Evolutionary conservation across 2,888 invertebrate genomes (phyloP), one percentile per base, ranked within the genome.

Genomic region (Priapulus caudatus): DNA sequence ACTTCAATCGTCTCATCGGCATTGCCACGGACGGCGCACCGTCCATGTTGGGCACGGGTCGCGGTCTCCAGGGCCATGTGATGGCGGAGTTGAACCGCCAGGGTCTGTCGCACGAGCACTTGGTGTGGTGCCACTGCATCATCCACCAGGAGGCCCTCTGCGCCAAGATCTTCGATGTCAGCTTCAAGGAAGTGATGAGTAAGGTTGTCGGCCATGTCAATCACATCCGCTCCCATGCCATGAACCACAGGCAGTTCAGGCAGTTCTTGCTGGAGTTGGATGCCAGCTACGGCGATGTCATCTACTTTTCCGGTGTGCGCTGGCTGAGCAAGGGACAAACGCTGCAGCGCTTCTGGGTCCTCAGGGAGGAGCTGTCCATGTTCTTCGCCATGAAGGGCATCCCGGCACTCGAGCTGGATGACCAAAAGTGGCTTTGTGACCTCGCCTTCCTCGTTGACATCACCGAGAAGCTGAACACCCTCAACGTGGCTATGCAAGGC

Each of bases 71-170:
- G 33, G 33, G 33, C 10, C 33, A 33, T 10, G n/a, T 33, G 10
- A 33, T 10, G 33, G 10, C 33, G 33, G 33, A 33, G n/a, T 10
- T 33, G 33, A 33, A 33, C 10, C 10, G n/a, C 10, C 10, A n/a
- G n/a, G n/a, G n/a, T 33, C 33, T 33, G 33, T 10, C 10, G 10
- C n/a, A 10, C 10, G 33, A 33, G n/a, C 10, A 33, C 10, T n/a
- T 33, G 10, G 33, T 33, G n/a, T 10, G 10, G n/a, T 33, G 10
- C n/a, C 70, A 70, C 59, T 56, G 65, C 46, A 62, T 60, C 23
- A 60, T 63, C 50, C 61, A 61, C 47, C 60, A 64, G 58, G 62
- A 61, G 60, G 62, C 61, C 50, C 62, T 62, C 60, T 62, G 59
- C 56, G 57, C 59, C 45, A 59, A 60, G 50, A 60, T 59, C 59